Evolutionary conservation across 2,113 vertebrate species (phyloP), one percentile per base, ranked within the genome.

Genomic region (Pomatorhinus ruficollis): DNA sequence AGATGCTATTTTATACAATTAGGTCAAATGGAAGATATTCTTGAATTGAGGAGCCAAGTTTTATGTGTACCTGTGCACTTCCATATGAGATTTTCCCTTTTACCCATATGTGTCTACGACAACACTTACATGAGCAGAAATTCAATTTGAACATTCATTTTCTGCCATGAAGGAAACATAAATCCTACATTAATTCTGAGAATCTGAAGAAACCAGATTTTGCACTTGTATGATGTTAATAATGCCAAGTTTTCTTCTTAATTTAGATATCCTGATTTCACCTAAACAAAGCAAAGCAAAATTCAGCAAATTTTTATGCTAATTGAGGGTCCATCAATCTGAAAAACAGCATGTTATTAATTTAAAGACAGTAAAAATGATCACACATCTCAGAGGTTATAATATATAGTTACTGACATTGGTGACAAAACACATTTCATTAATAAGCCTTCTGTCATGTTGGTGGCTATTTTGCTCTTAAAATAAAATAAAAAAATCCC

Each of bases 401-500:
- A 96, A 47, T 56, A 91, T 27, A 30, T 35, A 85, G 56, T 49
- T 94, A 56, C 21, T 96, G 78, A 84, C 80, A 56, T 23, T 90
- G 68, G 22, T 93, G 81, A 93, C 93, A 95, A 52, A 97, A 93
- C 37, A 59, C 39, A 93, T 96, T 97, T 93, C 31, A 77, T 92
- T 97, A 95, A 64, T 83, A 88, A 96, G 39, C 22, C 87, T 95
- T 69, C 91, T 54, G 87, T 94, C 61, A 66, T 74, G 11, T 59
- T 89, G 24, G 61, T 94, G 93, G 31, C 35, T 92, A 83, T 66
- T 94, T 56, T 93, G 60, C 44, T 69, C 44, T 66, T 91, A 93
- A 83, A 96, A 60, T 40, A 6, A 47, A 33, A 28, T n/a, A 49
- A 39, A 45, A 56, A 57, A 45, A 83, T 60, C 44, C 30, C 52